Evolutionary conservation across 1,140 invertebrate genomes (phyloP).

Genomic region (Platorchestia sp.): DNA sequence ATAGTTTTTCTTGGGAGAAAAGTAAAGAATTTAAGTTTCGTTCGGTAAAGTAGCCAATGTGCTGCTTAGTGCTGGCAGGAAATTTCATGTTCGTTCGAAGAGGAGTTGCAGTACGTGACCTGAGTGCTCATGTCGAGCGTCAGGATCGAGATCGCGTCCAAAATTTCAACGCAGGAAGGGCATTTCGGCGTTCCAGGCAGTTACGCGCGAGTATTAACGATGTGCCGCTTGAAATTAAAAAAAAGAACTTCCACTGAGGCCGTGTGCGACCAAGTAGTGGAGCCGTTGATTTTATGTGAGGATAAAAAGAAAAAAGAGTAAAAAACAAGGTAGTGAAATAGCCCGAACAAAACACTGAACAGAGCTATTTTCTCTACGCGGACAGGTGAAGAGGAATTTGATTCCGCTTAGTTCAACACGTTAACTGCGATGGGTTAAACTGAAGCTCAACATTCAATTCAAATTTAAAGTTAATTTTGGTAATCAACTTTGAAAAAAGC

Average conservation of each 20-base stretch:
- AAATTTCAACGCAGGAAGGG: background rate
- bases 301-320: too few species aligned
- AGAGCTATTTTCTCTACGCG: background rate
- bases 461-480: too few species aligned
- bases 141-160: background rate
- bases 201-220: background rate
- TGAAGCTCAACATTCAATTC: too few species aligned
- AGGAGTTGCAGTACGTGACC: background rate
- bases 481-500: too few species aligned
- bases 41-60: background rate
- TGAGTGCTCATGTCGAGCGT: background rate
- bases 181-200: background rate
- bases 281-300: background rate
- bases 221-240: background rate
- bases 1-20: background rate
- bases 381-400: background rate
- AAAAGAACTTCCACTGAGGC: background rate
- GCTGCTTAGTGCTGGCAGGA: background rate
- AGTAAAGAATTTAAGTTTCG: background rate
- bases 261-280: background rate
- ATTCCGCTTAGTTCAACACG: background rate
- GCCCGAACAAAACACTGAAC: background rate
- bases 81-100: background rate
- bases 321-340: background rate
- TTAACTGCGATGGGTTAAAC: too few species aligned